A percentile compares a stretch with the other conserved stretches of the same genome.
These are phyloP conservation scores for Triops longicaudatus DNA, from an alignment of 1,140 invertebrate genomes.

Conservation along the genomic window DNA sequence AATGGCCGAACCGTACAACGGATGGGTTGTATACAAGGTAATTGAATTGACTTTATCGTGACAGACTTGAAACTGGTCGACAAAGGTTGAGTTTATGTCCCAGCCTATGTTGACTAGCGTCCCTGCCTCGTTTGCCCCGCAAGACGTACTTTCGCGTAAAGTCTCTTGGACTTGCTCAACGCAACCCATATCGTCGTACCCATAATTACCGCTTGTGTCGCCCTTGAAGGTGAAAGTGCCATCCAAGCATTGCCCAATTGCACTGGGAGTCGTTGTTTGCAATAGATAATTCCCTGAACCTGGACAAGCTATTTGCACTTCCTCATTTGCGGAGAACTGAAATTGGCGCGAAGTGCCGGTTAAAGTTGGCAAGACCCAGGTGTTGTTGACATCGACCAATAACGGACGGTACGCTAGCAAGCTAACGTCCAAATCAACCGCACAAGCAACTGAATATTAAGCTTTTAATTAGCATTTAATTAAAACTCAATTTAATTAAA, in stretches of 20 bases:
- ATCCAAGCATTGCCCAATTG: neutral
- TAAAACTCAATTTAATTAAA: no score
- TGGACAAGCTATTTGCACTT: conserved; percentile 20
- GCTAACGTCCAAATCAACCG: conserved; percentile 20
- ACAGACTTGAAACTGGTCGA: conserved; percentile 26
- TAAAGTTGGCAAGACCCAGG: conserved; percentile 19
- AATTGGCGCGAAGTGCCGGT: conserved; percentile 17
- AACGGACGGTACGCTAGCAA: neutral
- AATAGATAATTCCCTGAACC: conserved; percentile 21
- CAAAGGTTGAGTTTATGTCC: conserved; percentile 20
- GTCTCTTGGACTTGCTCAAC: conserved; percentile 6
- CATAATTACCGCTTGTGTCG: neutral
- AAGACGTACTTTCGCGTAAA: conserved; percentile 20
- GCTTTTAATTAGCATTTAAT: neutral
- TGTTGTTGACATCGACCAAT: conserved; percentile 17
- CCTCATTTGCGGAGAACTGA: neutral
- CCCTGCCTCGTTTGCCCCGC: conserved; percentile 15
- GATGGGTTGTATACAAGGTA: conserved; percentile 20
- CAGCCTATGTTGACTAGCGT: conserved; percentile 24
- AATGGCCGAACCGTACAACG: conserved; percentile 20
- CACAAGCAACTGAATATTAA: conserved; percentile 2
- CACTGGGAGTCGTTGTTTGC: neutral
- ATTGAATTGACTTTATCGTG: conserved; percentile 21
- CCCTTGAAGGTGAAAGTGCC: neutral
- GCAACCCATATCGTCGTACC: conserved; percentile 19